A percentile compares a stretch with the other conserved stretches of the same genome.
These are phyloP conservation scores for Euborellia annulipes DNA, from an alignment of 1,140 invertebrate species.

Conservation along the genomic window DNA sequence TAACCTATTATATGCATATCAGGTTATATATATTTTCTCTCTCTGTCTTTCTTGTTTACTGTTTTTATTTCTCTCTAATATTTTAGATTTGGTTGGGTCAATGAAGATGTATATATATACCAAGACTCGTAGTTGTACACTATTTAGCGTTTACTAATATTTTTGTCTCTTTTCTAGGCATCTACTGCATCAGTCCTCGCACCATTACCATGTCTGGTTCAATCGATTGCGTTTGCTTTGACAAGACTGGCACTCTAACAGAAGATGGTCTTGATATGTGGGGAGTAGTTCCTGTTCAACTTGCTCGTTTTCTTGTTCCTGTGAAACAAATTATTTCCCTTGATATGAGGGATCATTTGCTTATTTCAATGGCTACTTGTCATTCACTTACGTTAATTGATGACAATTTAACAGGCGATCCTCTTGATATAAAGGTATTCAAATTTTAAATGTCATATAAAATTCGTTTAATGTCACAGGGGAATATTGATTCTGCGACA, in stretches of 20 bases:
- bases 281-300: slow-evolving; percentile 54
- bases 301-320: slow-evolving; percentile 39
- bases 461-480: no score
- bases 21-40: no score
- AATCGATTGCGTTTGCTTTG: slow-evolving; percentile 86
- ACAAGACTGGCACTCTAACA: slow-evolving; percentile 92
- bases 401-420: slow-evolving; percentile 59
- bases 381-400: slow-evolving; percentile 71
- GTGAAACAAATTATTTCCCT: slow-evolving; percentile 33
- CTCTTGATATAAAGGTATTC: slow-evolving; percentile 54
- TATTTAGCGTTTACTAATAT: no score
- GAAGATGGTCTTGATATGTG: slow-evolving; percentile 89
- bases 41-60: no score
- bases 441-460: no score
- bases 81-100: no score
- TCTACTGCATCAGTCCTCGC: slow-evolving; percentile 82
- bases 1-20: no score
- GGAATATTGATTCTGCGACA: no score
- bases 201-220: slow-evolving; percentile 81
- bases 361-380: slow-evolving; percentile 53
- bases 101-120: no score
- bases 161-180: slow-evolving; percentile 22
- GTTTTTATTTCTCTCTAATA: no score
- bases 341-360: slow-evolving; percentile 29
- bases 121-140: no score